Evolutionary conservation across 2,888 invertebrate genomes (phyloP).

Genomic region (Vandiemenella viatica): DNA sequence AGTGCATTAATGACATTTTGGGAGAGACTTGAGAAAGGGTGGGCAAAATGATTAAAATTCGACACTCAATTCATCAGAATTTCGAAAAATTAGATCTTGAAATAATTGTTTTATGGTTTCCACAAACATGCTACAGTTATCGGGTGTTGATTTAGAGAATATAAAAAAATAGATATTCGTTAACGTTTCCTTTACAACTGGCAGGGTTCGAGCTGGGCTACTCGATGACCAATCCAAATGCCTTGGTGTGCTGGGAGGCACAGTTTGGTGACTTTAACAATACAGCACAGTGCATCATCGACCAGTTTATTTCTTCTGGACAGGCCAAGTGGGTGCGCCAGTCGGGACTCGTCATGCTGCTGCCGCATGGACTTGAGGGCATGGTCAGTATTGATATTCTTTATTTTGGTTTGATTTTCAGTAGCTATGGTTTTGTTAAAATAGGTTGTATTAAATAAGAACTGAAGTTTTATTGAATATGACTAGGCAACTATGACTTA

Average conservation of each 20-base stretch:
- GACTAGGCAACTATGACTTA: too few relatives aligned
- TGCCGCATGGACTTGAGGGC: conserved; percentile 99
- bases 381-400: conserved; percentile 43
- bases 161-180: conserved; percentile 2
- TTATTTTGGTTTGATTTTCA: too few relatives aligned
- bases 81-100: neutral
- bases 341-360: conserved; percentile 84
- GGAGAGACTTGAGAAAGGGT: too few relatives aligned
- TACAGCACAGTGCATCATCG: conserved; percentile 94
- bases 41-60: too few relatives aligned
- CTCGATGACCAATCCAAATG: conserved; percentile 96
- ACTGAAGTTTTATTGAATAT: too few relatives aligned
- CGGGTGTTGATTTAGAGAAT: too few relatives aligned
- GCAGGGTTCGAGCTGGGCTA: conserved; percentile 95
- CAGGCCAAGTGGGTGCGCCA: conserved; percentile 98
- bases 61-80: too few relatives aligned
- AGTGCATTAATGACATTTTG: too few relatives aligned
- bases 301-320: conserved; percentile 82
- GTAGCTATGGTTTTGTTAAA: too few relatives aligned
- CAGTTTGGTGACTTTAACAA: conserved; percentile 99
- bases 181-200: conserved; percentile 5
- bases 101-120: neutral
- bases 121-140: neutral
- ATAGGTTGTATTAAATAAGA: too few relatives aligned
- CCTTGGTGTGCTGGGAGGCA: conserved; percentile 94